These are phyloP conservation scores for Lerista edwardsae DNA, from an alignment of 2,797 vertebrate genomes.

Conservation along the genomic window DNA sequence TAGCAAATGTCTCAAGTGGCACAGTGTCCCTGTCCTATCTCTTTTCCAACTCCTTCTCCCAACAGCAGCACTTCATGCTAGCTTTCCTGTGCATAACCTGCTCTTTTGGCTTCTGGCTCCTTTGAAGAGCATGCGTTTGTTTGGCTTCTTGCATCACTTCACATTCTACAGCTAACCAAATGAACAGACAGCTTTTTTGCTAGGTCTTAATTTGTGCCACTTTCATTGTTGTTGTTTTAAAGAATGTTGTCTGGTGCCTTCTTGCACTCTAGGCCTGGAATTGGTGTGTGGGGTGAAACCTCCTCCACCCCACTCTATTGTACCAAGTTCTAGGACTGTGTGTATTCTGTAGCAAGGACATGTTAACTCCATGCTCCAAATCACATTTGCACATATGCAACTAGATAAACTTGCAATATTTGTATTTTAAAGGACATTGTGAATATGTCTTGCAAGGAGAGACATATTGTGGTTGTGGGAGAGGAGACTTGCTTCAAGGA, in stretches of 20 bases:
- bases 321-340: constrained; percentile 4
- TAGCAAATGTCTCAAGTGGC: background rate
- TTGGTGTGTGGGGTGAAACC: background rate
- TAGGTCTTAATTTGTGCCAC: background rate
- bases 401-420: background rate
- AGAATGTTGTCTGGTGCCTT: constrained; percentile 28
- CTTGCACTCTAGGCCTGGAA: constrained; percentile 14
- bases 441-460: background rate
- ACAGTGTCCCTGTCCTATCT: background rate
- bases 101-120: constrained; percentile 4
- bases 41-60: background rate
- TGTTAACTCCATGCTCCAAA: background rate
- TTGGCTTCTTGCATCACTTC: background rate
- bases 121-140: background rate
- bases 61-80: background rate
- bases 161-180: background rate
- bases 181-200: background rate
- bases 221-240: background rate
- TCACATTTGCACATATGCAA: constrained; percentile 10
- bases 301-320: background rate
- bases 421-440: constrained; percentile 9
- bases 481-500: background rate
- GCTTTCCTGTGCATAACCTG: background rate
- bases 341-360: constrained; percentile 21
- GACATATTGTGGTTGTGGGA: background rate